Evolutionary conservation across 2,113 vertebrate genomes (phyloP).

Genomic region (Carassius gibelio): DNA sequence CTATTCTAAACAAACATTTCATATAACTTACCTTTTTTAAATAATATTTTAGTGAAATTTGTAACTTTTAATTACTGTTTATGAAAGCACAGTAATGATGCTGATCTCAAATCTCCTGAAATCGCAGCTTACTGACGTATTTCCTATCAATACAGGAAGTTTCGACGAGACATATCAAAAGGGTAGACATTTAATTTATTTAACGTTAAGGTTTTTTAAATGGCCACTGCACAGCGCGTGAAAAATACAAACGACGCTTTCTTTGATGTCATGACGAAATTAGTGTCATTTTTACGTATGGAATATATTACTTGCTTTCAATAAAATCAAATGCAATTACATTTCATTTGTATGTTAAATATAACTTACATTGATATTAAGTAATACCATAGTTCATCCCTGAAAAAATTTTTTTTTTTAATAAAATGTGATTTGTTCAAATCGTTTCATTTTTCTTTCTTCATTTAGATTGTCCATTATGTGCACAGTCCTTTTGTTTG

Average conservation of each 20-base stretch:
- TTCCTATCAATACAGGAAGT: not conserved
- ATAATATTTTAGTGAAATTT: not conserved
- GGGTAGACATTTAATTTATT: not conserved
- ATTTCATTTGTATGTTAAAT: not conserved
- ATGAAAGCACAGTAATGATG: not conserved
- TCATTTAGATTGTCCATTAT: slow-evolving; percentile 54
- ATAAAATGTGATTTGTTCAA: too few relatives aligned
- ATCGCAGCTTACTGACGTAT: not conserved
- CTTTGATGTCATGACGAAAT: not conserved
- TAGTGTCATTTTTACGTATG: not conserved
- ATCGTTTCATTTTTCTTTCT: not conserved
- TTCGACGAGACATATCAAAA: not conserved
- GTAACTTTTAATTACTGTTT: not conserved
- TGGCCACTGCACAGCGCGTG: too few relatives aligned
- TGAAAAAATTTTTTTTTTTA: too few relatives aligned
- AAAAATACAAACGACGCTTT: not conserved
- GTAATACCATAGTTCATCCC: too few relatives aligned
- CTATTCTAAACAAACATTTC: not conserved
- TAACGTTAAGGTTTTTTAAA: too few relatives aligned
- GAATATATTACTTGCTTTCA: not conserved
- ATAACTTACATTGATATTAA: too few relatives aligned
- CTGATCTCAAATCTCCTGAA: not conserved
- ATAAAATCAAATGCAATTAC: not conserved
- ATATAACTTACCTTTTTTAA: not conserved
- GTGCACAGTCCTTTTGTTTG: slow-evolving; percentile 46